Conservation (phyloP, 2,797 vertebrate species). For the Oryzias sinensis region DNA sequence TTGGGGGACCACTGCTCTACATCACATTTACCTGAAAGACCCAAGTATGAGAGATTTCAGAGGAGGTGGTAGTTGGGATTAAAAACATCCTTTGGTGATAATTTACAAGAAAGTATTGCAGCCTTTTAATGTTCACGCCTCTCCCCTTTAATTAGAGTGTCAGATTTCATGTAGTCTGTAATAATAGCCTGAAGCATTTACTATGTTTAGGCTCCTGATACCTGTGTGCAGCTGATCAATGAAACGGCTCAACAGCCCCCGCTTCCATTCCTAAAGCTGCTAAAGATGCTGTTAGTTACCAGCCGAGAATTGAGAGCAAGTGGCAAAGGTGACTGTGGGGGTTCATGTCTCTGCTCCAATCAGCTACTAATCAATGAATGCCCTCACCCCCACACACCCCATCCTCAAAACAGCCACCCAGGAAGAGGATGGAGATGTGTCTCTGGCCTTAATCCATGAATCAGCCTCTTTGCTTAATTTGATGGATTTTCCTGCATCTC, state of each 20-base stretch:
- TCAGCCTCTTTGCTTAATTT: conserved; percentile 48
- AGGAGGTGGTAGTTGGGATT: not conserved
- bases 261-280: conserved; percentile 16
- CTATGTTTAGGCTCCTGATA: conserved; percentile 7
- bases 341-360: conserved; percentile 29
- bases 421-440: conserved; percentile 15
- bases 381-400: conserved; percentile 1
- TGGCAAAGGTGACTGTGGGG: conserved; percentile 22
- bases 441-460: conserved; percentile 47
- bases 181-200: conserved; percentile 24
- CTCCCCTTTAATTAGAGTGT: not conserved
- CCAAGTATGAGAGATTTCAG: too few species aligned
- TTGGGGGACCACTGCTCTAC: too few species aligned
- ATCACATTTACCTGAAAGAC: too few species aligned
- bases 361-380: conserved; percentile 42
- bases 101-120: not conserved
- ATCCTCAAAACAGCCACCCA: conserved; percentile 23
- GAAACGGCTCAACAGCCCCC: conserved; percentile 21
- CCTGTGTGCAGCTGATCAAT: conserved; percentile 26
- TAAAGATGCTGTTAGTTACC: conserved; percentile 22
- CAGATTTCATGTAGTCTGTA: conserved; percentile 6
- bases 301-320: conserved; percentile 12
- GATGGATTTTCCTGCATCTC: conserved; percentile 40
- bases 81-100: not conserved
- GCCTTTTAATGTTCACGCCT: not conserved